These are phyloP conservation scores for Anguilla obscura DNA, from an alignment of 2,797 vertebrate species.

Conservation along the genomic window DNA sequence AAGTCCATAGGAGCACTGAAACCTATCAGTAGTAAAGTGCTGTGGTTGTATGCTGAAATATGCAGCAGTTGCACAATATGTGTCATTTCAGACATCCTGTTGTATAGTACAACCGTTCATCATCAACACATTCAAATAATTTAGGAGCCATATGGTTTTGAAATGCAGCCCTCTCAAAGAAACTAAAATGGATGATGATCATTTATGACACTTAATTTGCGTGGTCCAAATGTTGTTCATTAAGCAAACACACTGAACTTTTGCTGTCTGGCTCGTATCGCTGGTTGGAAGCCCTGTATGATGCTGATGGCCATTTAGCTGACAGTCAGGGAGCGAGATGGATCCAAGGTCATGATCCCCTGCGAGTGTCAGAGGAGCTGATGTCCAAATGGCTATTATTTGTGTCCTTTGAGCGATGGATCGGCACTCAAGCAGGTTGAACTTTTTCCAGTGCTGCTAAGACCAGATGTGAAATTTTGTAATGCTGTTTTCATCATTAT, in stretches of 20 bases:
- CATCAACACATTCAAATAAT: constrained; percentile 24
- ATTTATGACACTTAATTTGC: constrained; percentile 20
- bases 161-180: background rate
- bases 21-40: background rate
- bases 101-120: background rate
- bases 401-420: constrained; percentile 5
- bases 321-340: background rate
- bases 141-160: constrained; percentile 19
- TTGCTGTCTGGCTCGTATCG: background rate
- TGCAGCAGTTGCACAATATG: background rate
- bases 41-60: background rate
- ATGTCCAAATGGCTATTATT: background rate
- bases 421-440: background rate
- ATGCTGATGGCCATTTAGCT: constrained; percentile 15
- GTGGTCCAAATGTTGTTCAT: constrained; percentile 19
- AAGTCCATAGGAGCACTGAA: background rate
- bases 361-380: background rate
- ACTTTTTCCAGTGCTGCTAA: constrained; percentile 19
- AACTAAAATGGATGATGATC: background rate
- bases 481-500: constrained; percentile 1
- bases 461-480: constrained; percentile 23
- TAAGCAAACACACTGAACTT: constrained; percentile 14
- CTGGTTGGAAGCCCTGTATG: background rate
- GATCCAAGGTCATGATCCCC: background rate
- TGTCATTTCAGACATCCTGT: background rate